Percentiles rank a stretch among this genome's conserved stretches.
These are phyloP conservation scores for Lycocorax pyrrhopterus DNA, from an alignment of 2,113 vertebrate genomes.

Conservation along the genomic window DNA sequence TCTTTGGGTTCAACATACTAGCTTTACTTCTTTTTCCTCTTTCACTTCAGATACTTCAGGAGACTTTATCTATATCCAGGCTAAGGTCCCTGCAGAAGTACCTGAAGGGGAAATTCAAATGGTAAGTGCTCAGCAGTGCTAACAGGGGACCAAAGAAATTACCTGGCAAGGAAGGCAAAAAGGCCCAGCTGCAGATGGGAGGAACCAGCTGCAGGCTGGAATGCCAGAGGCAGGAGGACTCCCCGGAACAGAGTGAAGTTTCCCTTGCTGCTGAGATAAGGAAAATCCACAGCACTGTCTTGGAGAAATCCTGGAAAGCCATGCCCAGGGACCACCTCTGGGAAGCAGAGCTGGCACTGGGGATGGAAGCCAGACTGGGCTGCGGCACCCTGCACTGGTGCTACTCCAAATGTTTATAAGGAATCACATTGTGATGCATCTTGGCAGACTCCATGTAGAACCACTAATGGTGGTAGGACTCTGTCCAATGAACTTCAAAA, in stretches of 20 bases:
- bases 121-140: not conserved
- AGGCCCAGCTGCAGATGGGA: not conserved
- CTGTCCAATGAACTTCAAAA: not conserved
- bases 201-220: not conserved
- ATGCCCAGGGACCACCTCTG: not conserved
- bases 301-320: not conserved
- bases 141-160: not conserved
- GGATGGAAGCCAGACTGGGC: fast-evolving
- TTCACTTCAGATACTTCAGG: not conserved
- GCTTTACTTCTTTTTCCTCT: not conserved
- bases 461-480: not conserved
- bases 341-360: not conserved
- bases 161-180: not conserved
- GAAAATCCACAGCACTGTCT: not conserved
- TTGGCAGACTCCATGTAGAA: not conserved
- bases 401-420: not conserved
- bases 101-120: not conserved
- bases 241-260: not conserved
- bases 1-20: not conserved
- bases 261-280: not conserved
- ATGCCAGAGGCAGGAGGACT: not conserved
- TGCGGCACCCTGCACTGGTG: not conserved
- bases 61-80: not conserved
- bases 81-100: not conserved
- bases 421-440: not conserved